Base-by-base conservation (phyloP, 2,113 vertebrate genomes). In the Cyprinodon variegatus region DNA sequence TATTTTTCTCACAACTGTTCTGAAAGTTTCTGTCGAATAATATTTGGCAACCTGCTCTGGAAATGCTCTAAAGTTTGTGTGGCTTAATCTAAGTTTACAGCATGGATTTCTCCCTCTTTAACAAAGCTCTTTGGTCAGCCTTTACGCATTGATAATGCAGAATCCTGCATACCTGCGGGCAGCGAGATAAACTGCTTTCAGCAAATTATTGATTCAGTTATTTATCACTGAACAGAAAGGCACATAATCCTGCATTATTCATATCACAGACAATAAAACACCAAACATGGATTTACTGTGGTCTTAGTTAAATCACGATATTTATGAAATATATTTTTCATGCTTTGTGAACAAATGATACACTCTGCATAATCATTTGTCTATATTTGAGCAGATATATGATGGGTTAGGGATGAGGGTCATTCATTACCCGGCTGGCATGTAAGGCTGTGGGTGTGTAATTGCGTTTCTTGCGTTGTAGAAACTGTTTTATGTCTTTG, bases 201-300 rank as follows among this genome's bases (percentile, higher is more conserved):
- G 71, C 77, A 66, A 77, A 84, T 77, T 76, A 76, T 71, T 72
- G 72, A 89, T 88, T 77, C 41, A 81, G 70, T 74, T 73, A 88
- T 86, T 85, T 76, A 78, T 88, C 81, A 66, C n/a, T 53, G 39
- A 76, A 78, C 65, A 81, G 72, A 63, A 78, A 71, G 66, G 38
- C 65, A 74, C 75, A 45, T 77, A 82, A 89, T 86, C 72, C 73
- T 73, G 68, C 67, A 84, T 88, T 82, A 81, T 91, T 87, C 81
- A 88, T 77, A 63, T 65, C 39, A 38, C 41, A 67, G 69, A 76
- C 73, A 65, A 81, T 86, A 73, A 75, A 85, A 50, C 57, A 69
- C 61, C 53, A 41, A 66, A 67, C 70, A 78, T 64, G 70, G 83
- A 83, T 79, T 86, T 74, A 81, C 74, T 39, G 39, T 70, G 17